Base-by-base conservation (phyloP, 2,113 vertebrate genomes). In the Gobio gobio region DNA sequence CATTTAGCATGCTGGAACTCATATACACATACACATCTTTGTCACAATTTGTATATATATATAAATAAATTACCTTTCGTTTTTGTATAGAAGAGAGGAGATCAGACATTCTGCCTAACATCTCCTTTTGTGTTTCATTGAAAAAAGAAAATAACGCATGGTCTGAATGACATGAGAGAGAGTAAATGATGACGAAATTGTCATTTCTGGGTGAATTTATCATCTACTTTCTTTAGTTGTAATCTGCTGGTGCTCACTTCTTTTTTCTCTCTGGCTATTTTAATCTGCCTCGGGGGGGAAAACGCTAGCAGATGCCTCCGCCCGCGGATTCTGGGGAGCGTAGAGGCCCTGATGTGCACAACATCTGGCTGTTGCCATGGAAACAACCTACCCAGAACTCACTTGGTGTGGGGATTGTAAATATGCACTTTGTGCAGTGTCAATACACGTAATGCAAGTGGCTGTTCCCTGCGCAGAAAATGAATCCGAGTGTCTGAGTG, bases 281-380 rank as follows among this genome's bases (percentile, higher is more conserved):
- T 86, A 89, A 92, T 92, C 89, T 85, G 91, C 92, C 89, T 63
- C 85, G 64, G 89, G 85, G 24, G 90, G 86, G 10, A 61, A 90
- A 92, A 91, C 36, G 68, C 59, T 89, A 90, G 89, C 91, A 93
- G 90, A 92, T 93, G 93, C 91, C 83, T 90, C 43, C 85, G 70
- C 84, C 83, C 64, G 40, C 26, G 63, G 24, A 76, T 54, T 76
- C 82, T 74, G 4, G 79, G 83, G 81, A 91, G 87, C 87, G 70
- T 78, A 84, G 86, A 33, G 78, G 83, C 85, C 85, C 78, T 87
- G 82, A 90, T 90, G 83, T 83, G 85, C 84, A 80, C 88, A 91
- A 94, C 94, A 94, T 95, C 93, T 93, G 93, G 89, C 85, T 83
- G 88, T 94, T 84, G 16, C 89, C 87, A 93, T 92, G 92, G 93